Base-by-base conservation (phyloP, 2,797 vertebrate species). In the Chiloscyllium punctatum region DNA sequence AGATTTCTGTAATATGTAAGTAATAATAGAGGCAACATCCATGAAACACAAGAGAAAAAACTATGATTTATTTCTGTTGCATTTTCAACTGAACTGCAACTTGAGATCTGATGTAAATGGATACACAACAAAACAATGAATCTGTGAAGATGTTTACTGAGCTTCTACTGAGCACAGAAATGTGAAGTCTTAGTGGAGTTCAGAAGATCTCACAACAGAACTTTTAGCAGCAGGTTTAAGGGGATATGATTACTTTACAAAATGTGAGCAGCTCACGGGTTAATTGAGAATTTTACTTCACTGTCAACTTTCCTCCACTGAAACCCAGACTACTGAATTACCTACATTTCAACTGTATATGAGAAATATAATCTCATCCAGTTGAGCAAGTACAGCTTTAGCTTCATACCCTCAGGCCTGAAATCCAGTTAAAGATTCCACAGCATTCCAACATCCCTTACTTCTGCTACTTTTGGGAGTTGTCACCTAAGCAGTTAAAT, bases 1-100 rank as follows among this genome's bases (percentile, higher is more conserved):
- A 92, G n/a, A 66, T 92, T 92, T n/a, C 90, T 37, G 66, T 25
- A 92, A 92, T 84, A 84, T 37, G 62, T 69, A 69, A 69, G 68
- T 66, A 92, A 92, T 37, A 66, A 66, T 37, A 92, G 62, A 42
- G 37, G 66, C 62, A 69, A n/a, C 18, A 69, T 62, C 21, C 37
- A 37, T 69, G n/a, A 23, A 92, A 92, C n/a, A 69, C 37, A 7
- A 66, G 25, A 66, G 25, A 68, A 37, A 16, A 48, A 84, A 6
- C 82, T 84, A 84, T 23, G 25, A 42, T 27, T 92, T 92, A 37
- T 92, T 92, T 92, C 42, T 9, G 2, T 37, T 92, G 82, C 62
- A 68, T 6, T 8, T 92, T 62, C 33, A 66, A 68, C 62, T 37
- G 62, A 92, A 62, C 90, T 37, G 33, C 68, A 21, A 23, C 21